Conservation (phyloP, 2,797 vertebrate species). For the Epinephelus awoara region DNA sequence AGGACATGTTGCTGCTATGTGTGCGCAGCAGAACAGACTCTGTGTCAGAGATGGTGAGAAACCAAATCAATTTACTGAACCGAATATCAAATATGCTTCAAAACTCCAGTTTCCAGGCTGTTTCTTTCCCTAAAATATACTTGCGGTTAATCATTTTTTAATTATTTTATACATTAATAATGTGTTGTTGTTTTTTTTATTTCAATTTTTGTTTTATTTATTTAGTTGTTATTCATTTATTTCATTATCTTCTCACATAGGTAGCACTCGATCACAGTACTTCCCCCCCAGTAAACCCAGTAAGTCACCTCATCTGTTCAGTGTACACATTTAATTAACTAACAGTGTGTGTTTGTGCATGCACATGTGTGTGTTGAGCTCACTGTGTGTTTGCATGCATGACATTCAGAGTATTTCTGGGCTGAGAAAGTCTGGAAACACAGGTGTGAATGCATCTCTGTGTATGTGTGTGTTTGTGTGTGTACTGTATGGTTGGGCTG, state of each 20-base stretch:
- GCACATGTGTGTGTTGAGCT: background rate
- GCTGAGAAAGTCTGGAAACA: conserved; percentile 6
- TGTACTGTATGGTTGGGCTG: background rate
- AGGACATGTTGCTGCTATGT: conserved; percentile 14
- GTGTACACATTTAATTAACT: background rate
- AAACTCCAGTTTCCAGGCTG: too few species aligned
- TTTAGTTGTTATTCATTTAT: too few species aligned
- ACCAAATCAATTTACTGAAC: too few species aligned
- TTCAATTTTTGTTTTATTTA: too few species aligned
- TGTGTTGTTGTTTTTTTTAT: too few species aligned
- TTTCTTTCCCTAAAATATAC: too few species aligned
- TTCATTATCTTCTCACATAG: background rate
- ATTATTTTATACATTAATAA: too few species aligned
- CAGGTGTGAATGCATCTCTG: conserved; percentile 11
- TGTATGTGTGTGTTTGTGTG: background rate
- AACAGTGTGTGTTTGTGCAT: background rate
- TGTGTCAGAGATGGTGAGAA: background rate
- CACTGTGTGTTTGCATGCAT: background rate
- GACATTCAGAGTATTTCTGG: background rate
- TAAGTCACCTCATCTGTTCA: background rate
- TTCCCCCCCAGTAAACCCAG: background rate
- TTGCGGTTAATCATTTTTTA: too few species aligned
- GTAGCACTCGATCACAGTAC: background rate
- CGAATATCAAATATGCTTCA: too few species aligned
- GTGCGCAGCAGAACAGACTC: background rate